Conservation (phyloP, 2,113 vertebrate species). For the Sigmodon hispidus region DNA sequence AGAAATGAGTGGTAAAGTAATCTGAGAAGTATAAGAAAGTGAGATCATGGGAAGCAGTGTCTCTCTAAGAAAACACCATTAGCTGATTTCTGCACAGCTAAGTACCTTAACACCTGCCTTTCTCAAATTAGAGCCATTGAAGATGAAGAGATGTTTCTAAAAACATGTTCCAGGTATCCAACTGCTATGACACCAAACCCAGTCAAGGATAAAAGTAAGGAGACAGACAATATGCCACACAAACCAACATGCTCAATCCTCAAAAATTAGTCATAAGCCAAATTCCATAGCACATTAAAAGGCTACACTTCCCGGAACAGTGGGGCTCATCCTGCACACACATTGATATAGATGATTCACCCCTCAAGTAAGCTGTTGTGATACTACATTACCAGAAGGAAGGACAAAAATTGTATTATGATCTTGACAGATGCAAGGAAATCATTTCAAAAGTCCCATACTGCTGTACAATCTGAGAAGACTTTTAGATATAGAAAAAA, state of each 20-base stretch:
- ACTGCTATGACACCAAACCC: not conserved
- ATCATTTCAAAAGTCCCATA: not conserved
- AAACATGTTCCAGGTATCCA: not conserved
- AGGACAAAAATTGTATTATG: not conserved
- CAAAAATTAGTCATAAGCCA: not conserved
- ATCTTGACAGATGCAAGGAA: not conserved
- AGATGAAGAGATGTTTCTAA: not conserved
- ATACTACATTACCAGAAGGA: not conserved
- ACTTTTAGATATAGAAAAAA: not conserved
- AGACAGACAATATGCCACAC: not conserved
- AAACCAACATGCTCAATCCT: not conserved
- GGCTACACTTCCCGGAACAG: not conserved
- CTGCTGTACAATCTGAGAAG: not conserved
- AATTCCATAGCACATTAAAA: not conserved
- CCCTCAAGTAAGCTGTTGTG: too few species aligned
- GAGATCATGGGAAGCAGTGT: not conserved
- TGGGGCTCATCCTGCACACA: too few species aligned
- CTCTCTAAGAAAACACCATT: not conserved
- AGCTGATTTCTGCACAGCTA: not conserved
- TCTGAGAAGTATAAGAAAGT: not conserved
- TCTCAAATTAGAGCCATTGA: not conserved
- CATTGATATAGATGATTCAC: not conserved
- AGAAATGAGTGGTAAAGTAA: not conserved
- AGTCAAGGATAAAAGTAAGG: not conserved
- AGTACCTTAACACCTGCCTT: not conserved